phyloP scores from a whole-genome alignment of 2,113 vertebrate genomes.

The Elachura formosa region DNA sequence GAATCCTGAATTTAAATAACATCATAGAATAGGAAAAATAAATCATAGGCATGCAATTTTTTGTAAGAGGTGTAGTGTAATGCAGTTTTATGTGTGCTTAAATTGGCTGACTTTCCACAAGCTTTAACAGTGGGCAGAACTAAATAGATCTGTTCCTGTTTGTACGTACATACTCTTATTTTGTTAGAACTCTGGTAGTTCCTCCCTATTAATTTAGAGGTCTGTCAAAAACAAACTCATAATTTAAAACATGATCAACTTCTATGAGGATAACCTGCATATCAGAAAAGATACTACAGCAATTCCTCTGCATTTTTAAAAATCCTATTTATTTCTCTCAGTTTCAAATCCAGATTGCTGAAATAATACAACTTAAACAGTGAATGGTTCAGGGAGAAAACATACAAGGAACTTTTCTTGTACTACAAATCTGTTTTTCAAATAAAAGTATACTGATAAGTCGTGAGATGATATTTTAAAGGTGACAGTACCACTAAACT shows the following conservation, averaged over 20 bases:
- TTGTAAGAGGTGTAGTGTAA: not conserved
- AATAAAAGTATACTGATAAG: not conserved
- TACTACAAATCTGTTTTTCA: not conserved
- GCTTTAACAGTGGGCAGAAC: not conserved
- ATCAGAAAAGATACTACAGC: not conserved
- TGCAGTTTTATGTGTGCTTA: not conserved
- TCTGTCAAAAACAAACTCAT: not conserved
- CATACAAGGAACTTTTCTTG: not conserved
- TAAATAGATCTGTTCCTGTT: not conserved
- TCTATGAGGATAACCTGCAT: not conserved
- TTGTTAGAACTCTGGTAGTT: not conserved
- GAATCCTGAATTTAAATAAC: not conserved
- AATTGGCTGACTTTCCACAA: not conserved
- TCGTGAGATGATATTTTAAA: not conserved
- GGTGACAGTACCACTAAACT: not conserved
- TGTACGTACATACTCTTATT: not conserved
- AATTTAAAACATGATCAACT: not conserved
- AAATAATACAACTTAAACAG: not conserved
- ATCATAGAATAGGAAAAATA: not conserved
- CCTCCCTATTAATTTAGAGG: not conserved
- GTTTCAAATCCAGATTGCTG: not conserved
- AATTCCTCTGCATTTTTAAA: not conserved
- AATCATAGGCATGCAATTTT: accelerated
- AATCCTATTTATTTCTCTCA: not conserved
- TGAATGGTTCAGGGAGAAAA: not conserved